These are phyloP conservation scores for Aplysia californica DNA, from an alignment of 1,140 invertebrate species.

Conservation along the genomic window DNA sequence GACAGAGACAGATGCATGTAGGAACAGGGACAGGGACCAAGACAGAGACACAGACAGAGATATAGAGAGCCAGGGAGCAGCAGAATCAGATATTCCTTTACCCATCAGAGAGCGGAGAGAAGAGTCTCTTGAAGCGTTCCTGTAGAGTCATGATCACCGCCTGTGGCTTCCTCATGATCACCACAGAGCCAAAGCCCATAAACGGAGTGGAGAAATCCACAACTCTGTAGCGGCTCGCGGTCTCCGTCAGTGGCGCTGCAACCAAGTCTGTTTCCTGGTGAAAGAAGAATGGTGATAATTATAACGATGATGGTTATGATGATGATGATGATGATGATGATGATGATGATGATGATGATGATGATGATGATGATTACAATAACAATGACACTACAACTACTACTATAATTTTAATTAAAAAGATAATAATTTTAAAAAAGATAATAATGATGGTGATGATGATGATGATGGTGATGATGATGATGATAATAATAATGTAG, in stretches of 20 bases:
- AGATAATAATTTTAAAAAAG: too few species aligned
- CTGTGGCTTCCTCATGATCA: constrained; percentile 56
- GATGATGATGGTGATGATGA: too few species aligned
- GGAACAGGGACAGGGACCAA: not conserved
- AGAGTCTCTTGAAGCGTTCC: constrained; percentile 87
- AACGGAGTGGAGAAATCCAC: constrained; percentile 63
- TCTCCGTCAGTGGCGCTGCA: constrained; percentile 59
- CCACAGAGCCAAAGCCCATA: constrained; percentile 51
- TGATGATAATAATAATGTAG: too few species aligned
- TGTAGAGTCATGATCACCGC: constrained; percentile 31
- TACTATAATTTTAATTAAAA: too few species aligned
- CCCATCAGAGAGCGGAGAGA: constrained; percentile 88
- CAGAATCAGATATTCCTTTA: not conserved
- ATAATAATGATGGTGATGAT: too few species aligned
- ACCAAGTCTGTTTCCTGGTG: constrained; percentile 58
- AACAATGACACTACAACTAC: too few species aligned
- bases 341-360: too few species aligned
- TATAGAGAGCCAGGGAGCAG: not conserved
- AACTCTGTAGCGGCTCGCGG: constrained; percentile 37
- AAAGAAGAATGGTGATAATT: too few species aligned
- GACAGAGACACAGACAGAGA: not conserved
- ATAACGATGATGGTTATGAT: too few species aligned
- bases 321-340: too few species aligned
- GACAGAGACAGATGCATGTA: too few species aligned
- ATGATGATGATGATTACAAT: too few species aligned